A percentile compares a stretch with the other conserved stretches of the same genome.
These are phyloP conservation scores for Rhinopomastus cyanomelas DNA, from an alignment of 2,113 vertebrate genomes.

Conservation along the genomic window DNA sequence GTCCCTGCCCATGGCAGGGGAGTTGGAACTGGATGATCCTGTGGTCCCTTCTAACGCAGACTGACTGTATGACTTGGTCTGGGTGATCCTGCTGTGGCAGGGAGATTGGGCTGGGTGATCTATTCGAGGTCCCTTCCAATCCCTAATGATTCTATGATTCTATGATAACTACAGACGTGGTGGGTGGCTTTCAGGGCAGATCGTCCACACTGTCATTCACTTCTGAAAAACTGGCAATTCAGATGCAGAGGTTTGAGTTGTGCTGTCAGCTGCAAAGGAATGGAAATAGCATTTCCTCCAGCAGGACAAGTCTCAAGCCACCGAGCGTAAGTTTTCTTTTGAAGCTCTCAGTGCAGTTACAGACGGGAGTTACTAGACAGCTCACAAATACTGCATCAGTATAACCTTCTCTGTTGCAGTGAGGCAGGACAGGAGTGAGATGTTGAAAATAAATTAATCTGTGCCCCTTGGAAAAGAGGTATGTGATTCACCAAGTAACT, in stretches of 20 bases:
- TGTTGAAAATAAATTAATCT: background rate
- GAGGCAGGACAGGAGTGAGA: background rate
- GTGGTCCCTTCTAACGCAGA: no score
- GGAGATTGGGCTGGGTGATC: no score
- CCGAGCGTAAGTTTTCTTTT: slow-evolving; percentile 14
- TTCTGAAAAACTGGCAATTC: background rate
- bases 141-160: no score
- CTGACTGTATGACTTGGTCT: no score
- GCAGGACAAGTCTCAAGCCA: background rate
- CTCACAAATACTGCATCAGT: background rate
- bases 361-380: background rate
- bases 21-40: no score
- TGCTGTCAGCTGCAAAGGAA: background rate
- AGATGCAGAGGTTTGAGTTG: background rate
- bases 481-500: no score
- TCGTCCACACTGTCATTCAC: background rate
- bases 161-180: no score
- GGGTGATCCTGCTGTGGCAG: no score
- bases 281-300: slow-evolving; percentile 30
- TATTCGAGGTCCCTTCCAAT: no score
- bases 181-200: background rate
- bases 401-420: background rate
- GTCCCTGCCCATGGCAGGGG: no score
- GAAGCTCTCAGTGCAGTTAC: slow-evolving; percentile 4
- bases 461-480: background rate